Percentiles rank a stretch among this genome's conserved stretches.
phyloP scores from a whole-genome alignment of 2,888 invertebrate genomes.

The Megastigmus dorsalis region DNA sequence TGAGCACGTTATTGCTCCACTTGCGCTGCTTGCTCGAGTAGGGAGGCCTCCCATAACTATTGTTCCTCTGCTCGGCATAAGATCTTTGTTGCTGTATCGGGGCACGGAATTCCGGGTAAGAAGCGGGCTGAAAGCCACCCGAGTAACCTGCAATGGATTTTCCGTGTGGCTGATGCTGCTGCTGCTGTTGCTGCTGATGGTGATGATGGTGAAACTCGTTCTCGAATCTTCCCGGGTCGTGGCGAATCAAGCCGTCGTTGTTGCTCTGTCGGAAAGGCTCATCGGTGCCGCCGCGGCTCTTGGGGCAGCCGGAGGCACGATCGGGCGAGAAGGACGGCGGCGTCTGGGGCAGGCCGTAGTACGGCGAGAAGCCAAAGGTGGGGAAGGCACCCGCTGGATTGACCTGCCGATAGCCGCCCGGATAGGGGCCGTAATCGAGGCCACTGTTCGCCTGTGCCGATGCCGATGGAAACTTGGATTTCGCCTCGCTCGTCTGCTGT shows the following conservation, averaged over 20 bases:
- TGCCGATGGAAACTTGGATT: too few species aligned
- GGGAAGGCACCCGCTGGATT: constrained; percentile 5
- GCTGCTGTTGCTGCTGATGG: constrained; percentile 52
- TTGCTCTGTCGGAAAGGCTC: background rate
- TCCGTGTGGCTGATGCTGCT: constrained; percentile 39
- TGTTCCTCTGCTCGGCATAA: constrained; percentile 60
- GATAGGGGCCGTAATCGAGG: constrained; percentile 6
- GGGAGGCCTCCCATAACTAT: constrained; percentile 56
- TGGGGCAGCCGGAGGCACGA: constrained; percentile 16
- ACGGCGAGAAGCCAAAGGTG: constrained; percentile 33
- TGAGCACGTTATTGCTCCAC: constrained; percentile 63
- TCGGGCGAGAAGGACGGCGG: constrained; percentile 46
- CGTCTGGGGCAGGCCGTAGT: constrained; percentile 41
- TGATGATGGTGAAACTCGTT: constrained; percentile 38
- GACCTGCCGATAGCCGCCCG: constrained; percentile 18
- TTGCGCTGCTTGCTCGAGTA: constrained; percentile 63
- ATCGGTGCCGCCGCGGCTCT: constrained; percentile 6
- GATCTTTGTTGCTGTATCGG: constrained; percentile 50
- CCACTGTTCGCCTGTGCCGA: background rate
- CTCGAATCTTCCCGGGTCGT: constrained; percentile 30
- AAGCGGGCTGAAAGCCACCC: constrained; percentile 50
- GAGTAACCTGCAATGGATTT: constrained; percentile 23
- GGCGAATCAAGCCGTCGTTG: background rate
- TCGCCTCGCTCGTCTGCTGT: background rate
- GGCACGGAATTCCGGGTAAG: constrained; percentile 59